phyloP scores from a whole-genome alignment of 37 sponge, comb jelly and placozoan species.

The Chondrilla cf. caribensis region DNA sequence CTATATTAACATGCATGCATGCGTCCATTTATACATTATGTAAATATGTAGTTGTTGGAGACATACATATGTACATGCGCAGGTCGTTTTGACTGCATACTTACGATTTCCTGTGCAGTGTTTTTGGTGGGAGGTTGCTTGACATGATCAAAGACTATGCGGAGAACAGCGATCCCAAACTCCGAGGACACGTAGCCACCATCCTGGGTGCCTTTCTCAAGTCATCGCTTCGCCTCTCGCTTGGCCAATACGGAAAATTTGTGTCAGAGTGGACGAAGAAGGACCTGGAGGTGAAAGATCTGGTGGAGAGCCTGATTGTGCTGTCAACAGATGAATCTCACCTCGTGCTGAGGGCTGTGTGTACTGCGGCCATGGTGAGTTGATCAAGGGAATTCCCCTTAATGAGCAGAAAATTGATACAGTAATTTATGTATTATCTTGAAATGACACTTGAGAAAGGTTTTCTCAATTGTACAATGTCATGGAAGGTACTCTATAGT shows the following conservation, averaged over 20 bases:
- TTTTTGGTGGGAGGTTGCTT: neutral
- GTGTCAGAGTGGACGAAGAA: neutral
- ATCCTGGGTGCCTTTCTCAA: neutral
- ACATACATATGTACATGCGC: no score
- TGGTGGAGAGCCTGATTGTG: neutral
- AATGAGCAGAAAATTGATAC: no score
- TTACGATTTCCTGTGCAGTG: neutral
- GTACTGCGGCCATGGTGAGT: slow-evolving; percentile 59
- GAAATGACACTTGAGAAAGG: no score
- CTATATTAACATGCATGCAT: no score
- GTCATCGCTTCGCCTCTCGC: neutral
- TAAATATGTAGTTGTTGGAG: neutral
- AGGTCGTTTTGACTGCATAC: no score
- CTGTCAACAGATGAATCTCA: slow-evolving; percentile 39
- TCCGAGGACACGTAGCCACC: neutral
- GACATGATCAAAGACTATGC: neutral
- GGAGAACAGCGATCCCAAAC: neutral
- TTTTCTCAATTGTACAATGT: no score
- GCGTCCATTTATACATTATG: neutral
- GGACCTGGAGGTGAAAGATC: no score
- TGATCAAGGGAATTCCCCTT: no score
- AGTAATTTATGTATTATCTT: no score
- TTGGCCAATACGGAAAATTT: neutral
- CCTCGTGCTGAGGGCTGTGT: slow-evolving; percentile 64
- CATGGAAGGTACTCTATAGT: no score